Evolutionary conservation across 1,140 invertebrate species (phyloP).

Genomic region (Sycophaga agraensis): DNA sequence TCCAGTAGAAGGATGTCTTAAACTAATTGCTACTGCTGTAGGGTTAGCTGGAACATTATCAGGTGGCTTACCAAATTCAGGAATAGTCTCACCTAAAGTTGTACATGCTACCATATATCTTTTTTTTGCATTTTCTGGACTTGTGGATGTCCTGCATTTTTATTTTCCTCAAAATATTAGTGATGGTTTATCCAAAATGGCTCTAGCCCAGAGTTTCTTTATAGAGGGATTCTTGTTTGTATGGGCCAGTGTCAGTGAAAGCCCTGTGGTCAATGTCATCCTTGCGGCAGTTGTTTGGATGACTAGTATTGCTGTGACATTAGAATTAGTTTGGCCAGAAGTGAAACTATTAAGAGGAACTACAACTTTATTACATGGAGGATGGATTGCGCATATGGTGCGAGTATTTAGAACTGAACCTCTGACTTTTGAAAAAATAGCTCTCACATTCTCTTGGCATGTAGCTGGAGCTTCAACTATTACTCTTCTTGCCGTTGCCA

Average conservation of each 20-base stretch:
- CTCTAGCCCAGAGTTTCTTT: constrained; percentile 50
- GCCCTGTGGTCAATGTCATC: constrained; percentile 39
- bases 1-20: constrained; percentile 44
- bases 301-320: constrained; percentile 39
- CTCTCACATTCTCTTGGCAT: constrained; percentile 51
- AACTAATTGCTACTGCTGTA: constrained; percentile 44
- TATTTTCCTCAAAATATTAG: constrained; percentile 49
- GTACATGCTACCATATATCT: constrained; percentile 53
- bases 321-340: constrained; percentile 50
- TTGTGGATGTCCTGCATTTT: constrained; percentile 52
- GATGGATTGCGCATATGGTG: constrained; percentile 52
- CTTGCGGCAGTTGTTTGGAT: constrained; percentile 46
- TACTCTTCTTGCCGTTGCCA: constrained; percentile 42
- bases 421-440: constrained; percentile 38
- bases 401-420: constrained; percentile 33
- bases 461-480: constrained; percentile 46
- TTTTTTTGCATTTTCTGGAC: constrained; percentile 55
- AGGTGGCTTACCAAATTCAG: constrained; percentile 36
- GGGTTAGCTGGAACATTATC: constrained; percentile 42
- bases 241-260: constrained; percentile 35
- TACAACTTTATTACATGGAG: constrained; percentile 49
- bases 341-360: constrained; percentile 44
- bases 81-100: constrained; percentile 45
- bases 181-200: constrained; percentile 45
- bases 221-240: constrained; percentile 52